Conservation (phyloP, 2,888 invertebrate species). For the Anoplius nigerrimus region DNA sequence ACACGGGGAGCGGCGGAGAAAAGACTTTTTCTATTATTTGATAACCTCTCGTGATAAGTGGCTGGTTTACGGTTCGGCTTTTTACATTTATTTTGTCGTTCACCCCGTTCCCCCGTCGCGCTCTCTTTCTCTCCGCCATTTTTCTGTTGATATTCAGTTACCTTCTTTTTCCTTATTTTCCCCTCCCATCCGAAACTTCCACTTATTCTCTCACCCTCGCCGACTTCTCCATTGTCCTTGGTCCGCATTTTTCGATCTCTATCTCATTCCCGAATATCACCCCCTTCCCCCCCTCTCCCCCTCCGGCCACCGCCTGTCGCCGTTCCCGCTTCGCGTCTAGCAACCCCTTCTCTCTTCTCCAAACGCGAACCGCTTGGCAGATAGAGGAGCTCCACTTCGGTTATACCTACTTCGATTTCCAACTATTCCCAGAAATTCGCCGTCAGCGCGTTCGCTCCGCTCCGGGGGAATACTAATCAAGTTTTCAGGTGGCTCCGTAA, state of each 20-base stretch:
- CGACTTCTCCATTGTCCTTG: background rate
- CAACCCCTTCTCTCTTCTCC: background rate
- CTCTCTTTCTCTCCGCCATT: background rate
- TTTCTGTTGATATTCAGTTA: background rate
- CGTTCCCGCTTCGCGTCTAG: background rate
- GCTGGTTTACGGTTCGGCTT: too few species aligned
- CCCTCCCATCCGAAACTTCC: background rate
- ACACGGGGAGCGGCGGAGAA: too few species aligned
- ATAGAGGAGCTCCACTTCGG: constrained; percentile 23
- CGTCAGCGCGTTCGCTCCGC: constrained; percentile 54
- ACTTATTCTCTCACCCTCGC: background rate
- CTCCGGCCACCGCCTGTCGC: too few species aligned
- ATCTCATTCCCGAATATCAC: background rate
- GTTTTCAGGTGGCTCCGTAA: constrained; percentile 62
- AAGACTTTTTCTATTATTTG: too few species aligned
- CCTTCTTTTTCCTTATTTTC: background rate
- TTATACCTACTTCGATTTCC: constrained; percentile 50
- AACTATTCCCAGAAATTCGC: constrained; percentile 57
- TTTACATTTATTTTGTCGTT: background rate
- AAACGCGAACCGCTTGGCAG: background rate
- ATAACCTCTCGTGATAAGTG: too few species aligned
- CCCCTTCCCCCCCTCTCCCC: background rate
- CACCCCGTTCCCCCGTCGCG: background rate
- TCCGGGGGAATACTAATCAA: constrained; percentile 64
- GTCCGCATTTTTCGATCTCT: constrained; percentile 1